phyloP scores from a whole-genome alignment of 2,888 invertebrate genomes.

The Diploptera punctata region DNA sequence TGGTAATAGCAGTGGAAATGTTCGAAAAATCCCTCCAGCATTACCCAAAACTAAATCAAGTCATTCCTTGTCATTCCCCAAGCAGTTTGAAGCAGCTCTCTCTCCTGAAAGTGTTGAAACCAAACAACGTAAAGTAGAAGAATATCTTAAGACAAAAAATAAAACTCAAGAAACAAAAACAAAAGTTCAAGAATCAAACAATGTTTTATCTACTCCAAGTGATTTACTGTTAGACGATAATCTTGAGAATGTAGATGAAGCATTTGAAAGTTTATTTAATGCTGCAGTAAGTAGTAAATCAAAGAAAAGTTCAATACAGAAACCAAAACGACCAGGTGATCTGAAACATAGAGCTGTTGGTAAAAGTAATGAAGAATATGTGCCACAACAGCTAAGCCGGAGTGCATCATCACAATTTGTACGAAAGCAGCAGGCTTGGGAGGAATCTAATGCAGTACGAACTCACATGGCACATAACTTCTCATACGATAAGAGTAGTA shows the following conservation, averaged over 20 bases:
- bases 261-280: conserved; percentile 84
- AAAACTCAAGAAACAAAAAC: conserved; percentile 11
- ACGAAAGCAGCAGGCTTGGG: conserved; percentile 43
- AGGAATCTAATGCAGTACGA: conserved; percentile 40
- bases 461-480: conserved; percentile 39
- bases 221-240: conserved; percentile 53
- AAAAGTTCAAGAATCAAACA: neutral
- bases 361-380: neutral
- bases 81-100: conserved; percentile 82
- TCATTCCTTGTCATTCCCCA: conserved; percentile 74
- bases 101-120: conserved; percentile 69
- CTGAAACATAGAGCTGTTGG: neutral
- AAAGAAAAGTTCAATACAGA: conserved; percentile 20
- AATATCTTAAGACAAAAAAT: conserved; percentile 62
- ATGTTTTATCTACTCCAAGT: conserved; percentile 10
- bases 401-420: conserved; percentile 41
- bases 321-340: conserved; percentile 7
- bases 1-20: conserved; percentile 38
- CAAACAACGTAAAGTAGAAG: conserved; percentile 76
- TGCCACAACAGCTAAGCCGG: conserved; percentile 15
- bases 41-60: conserved; percentile 73
- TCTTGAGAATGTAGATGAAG: conserved; percentile 76
- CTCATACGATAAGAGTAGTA: conserved; percentile 42
- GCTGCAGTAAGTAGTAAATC: conserved; percentile 50
- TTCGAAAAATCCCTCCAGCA: conserved; percentile 33